Percentiles rank a stretch among this genome's conserved stretches.
phyloP scores from a whole-genome alignment of 2,888 invertebrate species.

The Pomacea canaliculata region DNA sequence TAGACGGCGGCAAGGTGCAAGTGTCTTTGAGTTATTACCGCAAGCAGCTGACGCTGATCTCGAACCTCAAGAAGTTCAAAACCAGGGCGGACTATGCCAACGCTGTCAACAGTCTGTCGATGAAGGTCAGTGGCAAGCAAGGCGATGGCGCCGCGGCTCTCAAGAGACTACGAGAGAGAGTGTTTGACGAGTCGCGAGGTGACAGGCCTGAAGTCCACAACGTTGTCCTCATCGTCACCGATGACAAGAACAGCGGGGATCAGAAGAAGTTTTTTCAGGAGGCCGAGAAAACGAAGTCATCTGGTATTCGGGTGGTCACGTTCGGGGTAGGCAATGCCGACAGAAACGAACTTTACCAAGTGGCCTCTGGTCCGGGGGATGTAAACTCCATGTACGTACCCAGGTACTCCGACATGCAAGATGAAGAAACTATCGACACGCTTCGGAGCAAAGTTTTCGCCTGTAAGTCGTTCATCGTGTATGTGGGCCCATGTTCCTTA shows the following conservation, averaged over 20 bases:
- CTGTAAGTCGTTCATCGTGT: constrained; percentile 28
- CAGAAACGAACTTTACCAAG: constrained; percentile 34
- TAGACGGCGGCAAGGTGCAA: constrained; percentile 44
- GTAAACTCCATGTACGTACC: constrained; percentile 35
- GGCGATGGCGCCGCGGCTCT: constrained; percentile 32
- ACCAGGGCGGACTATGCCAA: constrained; percentile 37
- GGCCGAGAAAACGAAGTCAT: constrained; percentile 42
- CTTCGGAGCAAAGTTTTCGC: constrained; percentile 29
- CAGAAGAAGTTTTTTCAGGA: constrained; percentile 38
- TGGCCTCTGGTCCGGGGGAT: constrained; percentile 36
- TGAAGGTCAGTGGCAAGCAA: constrained; percentile 29
- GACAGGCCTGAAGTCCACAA: constrained; percentile 45
- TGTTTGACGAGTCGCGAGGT: constrained; percentile 37
- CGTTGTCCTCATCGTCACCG: constrained; percentile 53
- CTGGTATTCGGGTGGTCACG: constrained; percentile 45
- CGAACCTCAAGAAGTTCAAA: constrained; percentile 42
- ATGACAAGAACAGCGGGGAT: constrained; percentile 44
- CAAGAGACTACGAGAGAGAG: constrained; percentile 33
- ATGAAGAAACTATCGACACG: constrained; percentile 5
- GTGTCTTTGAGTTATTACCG: constrained; percentile 64
- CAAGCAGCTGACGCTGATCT: constrained; percentile 45
- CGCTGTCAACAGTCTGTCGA: constrained; percentile 35
- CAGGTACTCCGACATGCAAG: constrained; percentile 32
- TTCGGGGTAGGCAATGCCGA: constrained; percentile 39
- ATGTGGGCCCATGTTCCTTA: too few species aligned